These are phyloP conservation scores for Halcyon smyrnensis DNA, from an alignment of 2,797 vertebrate species.

Conservation along the genomic window DNA sequence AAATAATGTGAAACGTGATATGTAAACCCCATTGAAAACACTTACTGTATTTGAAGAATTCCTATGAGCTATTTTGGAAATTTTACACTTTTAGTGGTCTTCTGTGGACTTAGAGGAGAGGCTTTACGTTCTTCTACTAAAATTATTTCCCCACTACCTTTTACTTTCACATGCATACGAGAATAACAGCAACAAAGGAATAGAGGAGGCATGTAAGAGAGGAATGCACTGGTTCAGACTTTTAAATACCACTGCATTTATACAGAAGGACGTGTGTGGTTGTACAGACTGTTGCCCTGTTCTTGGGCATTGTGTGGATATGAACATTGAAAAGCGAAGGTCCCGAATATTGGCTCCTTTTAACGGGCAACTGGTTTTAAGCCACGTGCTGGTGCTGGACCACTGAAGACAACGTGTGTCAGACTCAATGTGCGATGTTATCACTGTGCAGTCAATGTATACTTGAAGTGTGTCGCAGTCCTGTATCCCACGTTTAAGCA, in stretches of 20 bases:
- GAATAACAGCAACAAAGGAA: constrained; percentile 69
- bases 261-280: constrained; percentile 49
- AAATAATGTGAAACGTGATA: constrained; percentile 66
- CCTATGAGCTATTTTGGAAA: constrained; percentile 68
- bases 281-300: constrained; percentile 59
- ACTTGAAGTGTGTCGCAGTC: constrained; percentile 76
- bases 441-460: constrained; percentile 76
- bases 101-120: constrained; percentile 71
- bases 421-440: constrained; percentile 70
- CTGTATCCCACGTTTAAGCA: constrained; percentile 69
- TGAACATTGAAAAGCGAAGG: constrained; percentile 30
- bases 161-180: constrained; percentile 69
- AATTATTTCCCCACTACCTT: constrained; percentile 64
- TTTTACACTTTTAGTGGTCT: constrained; percentile 73
- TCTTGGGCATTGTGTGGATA: constrained; percentile 27
- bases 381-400: constrained; percentile 70
- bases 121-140: constrained; percentile 68
- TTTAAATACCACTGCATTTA: constrained; percentile 59
- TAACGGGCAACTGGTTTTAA: constrained; percentile 48
- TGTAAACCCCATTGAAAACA: constrained; percentile 62
- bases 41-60: constrained; percentile 69
- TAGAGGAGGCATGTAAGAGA: constrained; percentile 63
- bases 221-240: constrained; percentile 65
- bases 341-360: constrained; percentile 30
- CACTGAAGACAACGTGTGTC: constrained; percentile 76